Evolutionary conservation across 2,113 vertebrate species (phyloP), one percentile per base, ranked within the genome.

Genomic region (Limanda limanda): DNA sequence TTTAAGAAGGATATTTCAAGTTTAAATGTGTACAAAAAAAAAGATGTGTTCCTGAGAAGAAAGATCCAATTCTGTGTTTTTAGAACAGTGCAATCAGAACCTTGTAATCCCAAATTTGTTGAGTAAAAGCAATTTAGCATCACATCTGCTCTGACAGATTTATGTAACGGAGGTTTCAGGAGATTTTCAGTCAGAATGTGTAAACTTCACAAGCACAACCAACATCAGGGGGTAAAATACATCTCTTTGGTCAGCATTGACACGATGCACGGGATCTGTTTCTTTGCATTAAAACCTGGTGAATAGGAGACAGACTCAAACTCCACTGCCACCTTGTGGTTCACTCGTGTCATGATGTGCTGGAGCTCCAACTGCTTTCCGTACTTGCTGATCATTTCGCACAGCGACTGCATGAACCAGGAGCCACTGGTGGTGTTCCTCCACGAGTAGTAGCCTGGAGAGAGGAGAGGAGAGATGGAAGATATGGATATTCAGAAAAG

Each of bases 231-330:
- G n/a, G 15, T 83, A 24, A 99, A 98, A 89, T 97, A 96, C 83
- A 99, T 94, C 76, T 99, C 97, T 94, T 97, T 99, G 88, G 97
- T 99, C 65, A 99, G 95, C 97, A 99, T 98, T 4, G 97, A 98
- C 84, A 99, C 94, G 71, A 99, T 95, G 89, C 97, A 99, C 0
- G 98, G 97, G 77, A 99, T 98, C 79, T 99, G 98, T 74, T 98
- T 99, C 93, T 95, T 99, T 21, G 94, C 95, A 73, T 98, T 79
- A 45, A 97, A 97, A 51, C 93, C 91, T 1, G 88, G 66, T 0
- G 80, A 73, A 5, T 84, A 92, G 20, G 97, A 98, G 51, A 78
- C 84, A 0, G 97, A 99, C 86, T 96, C 96, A 1, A 96, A 99
- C 80, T 97, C 96, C 23, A 89, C 82, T 0, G 98, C 96, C 78